Evolutionary conservation across 2,888 invertebrate species (phyloP), one percentile per base, ranked within the genome.

Genomic region (Merodon equestris): DNA sequence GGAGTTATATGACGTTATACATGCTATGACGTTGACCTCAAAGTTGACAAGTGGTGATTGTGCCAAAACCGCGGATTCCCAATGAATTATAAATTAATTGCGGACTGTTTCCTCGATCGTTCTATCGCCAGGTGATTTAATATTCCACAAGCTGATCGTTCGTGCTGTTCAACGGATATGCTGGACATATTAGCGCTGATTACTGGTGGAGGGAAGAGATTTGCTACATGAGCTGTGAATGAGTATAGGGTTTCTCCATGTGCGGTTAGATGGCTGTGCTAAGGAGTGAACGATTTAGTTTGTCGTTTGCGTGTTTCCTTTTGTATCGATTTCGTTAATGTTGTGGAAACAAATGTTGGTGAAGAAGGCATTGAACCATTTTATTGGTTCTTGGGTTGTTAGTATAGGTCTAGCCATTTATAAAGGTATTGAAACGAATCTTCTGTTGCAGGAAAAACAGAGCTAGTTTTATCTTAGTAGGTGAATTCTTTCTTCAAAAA

Each of bases 11-110:
- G 40, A 44, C 34, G 54, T 40, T 27, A 15, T 4, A 27, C 53
- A 66, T 77, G 72, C 66, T 51, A 61, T 77, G 77, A 73, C 77
- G 73, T 72, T 77, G 77, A 77, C 77, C 77, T 73, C 27, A 27
- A 63, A 12, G 44, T 54, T 63, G 73, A 67, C 73, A 58, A 64
- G 38, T 58, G 67, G 63, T 58, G 72, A 67, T 40, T 72, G 61
- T 72, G 67, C 67, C 73, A 73, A 77, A 77, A 63, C 57, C 47
- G 42, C 67, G 61, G 51, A 67, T 63, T 73, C 53, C 57, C 51
- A 38, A 13, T 68, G 77, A 77, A 77, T 73, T 73, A 77, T 68
- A 73, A 73, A 77, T 73, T 38, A 60, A 12, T 15, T 48, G 27
- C 7, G 27, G 27, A 47, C 51, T 63, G 66, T 51, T 72, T 77